These are phyloP conservation scores for Tachystola acroxantha DNA, from an alignment of 2,888 invertebrate species.

Conservation along the genomic window DNA sequence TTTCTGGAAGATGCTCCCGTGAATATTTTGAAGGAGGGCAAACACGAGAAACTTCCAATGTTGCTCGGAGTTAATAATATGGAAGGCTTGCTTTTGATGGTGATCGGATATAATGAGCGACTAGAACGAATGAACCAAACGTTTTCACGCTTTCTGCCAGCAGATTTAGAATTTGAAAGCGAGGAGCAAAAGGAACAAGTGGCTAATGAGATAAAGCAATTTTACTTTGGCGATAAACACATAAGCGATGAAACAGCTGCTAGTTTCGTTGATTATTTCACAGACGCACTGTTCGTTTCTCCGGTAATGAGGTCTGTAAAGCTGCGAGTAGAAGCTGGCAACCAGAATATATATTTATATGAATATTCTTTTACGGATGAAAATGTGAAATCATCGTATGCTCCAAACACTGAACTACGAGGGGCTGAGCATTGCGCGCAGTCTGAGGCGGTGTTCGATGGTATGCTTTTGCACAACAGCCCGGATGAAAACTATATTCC, in stretches of 20 bases:
- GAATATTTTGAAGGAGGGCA: slow-evolving; percentile 28
- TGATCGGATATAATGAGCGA: too few species aligned
- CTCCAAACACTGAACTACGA: slow-evolving; percentile 12
- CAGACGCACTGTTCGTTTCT: slow-evolving; percentile 29
- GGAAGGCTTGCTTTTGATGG: slow-evolving; percentile 47
- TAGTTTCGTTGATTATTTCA: slow-evolving; percentile 30
- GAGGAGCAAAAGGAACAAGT: slow-evolving; percentile 28
- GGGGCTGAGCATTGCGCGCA: slow-evolving; percentile 35
- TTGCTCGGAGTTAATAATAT: slow-evolving; percentile 40
- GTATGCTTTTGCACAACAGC: background rate
- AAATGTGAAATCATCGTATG: slow-evolving; percentile 17
- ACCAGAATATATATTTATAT: slow-evolving; percentile 32
- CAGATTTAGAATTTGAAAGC: slow-evolving; percentile 32
- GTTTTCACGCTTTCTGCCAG: slow-evolving; percentile 46
- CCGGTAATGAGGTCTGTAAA: slow-evolving; percentile 24
- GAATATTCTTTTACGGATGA: slow-evolving; percentile 32
- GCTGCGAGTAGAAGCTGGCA: slow-evolving; percentile 24
- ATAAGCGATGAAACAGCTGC: slow-evolving; percentile 23
- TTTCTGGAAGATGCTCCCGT: slow-evolving; percentile 37
- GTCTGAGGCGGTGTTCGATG: slow-evolving; percentile 24
- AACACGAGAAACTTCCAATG: slow-evolving; percentile 32
- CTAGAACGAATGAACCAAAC: slow-evolving; percentile 36
- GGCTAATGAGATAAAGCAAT: slow-evolving; percentile 28
- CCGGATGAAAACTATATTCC: slow-evolving; percentile 14
- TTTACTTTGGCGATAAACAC: slow-evolving; percentile 30